Base-by-base conservation (phyloP, 2,797 vertebrate species). In the Acropternis orthonyx region DNA sequence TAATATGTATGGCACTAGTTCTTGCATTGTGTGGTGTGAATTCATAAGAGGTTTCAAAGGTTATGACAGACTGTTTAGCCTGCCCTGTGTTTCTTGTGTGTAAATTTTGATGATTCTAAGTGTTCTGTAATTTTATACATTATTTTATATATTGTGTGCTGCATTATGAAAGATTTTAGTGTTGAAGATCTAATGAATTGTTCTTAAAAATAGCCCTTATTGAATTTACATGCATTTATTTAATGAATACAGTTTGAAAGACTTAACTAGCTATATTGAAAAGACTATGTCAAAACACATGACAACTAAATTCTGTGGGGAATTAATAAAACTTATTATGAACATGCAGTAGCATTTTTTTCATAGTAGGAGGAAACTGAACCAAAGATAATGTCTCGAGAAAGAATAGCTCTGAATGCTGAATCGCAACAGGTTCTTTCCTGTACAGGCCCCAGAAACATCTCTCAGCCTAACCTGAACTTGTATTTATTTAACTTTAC, bases 21-120 rank as follows among this genome's bases (percentile, higher is more conserved):
- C 61, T 87, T 95, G 67, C 56, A 46, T 71, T 77, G 93, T 66
- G 83, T 97, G 96, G 15, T 96, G 94, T 95, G 91, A 87, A 87
- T 81, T 89, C 32, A 5, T 63, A 56, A 58, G 72, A 62, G 12
- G 20, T 86, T 88, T 92, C 52, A 82, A 79, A 88, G 76, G 41
- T 51, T 86, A 8, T 73, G 66, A 78, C 32, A 63, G 75, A 59
- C 62, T 87, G 9, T 55, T 62, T 85, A 78, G 58, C 49, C 54
- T 88, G 41, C 36, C 41, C 37, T 5, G 1, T 79, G 56, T 59
- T 97, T 10, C 15, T 75, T 82, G 63, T 80, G 78, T 91, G 68
- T 87, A 82, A 82, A 82, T 89, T 73, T 89, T 71, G 23, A 59
- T 89, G 52, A 41, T 54, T 93, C 0, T 84, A 85, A 81, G 28